Conservation (phyloP, 1,140 invertebrate genomes). For the Neuroterus valhalla region DNA sequence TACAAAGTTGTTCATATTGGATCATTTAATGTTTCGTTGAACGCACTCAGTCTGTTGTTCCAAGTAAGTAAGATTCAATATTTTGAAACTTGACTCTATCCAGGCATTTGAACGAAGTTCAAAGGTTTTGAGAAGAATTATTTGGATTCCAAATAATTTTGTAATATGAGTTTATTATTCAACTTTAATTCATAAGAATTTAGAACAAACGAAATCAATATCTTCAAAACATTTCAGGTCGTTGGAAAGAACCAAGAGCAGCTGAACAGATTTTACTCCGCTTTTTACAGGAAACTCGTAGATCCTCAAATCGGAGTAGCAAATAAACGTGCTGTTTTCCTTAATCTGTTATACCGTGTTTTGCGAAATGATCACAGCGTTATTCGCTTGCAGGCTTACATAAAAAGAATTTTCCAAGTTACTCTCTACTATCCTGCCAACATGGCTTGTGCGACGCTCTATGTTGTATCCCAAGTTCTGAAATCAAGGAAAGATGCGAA, state of each 20-base stretch:
- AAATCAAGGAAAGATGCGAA: slow-evolving; percentile 51
- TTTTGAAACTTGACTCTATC: too few relatives aligned
- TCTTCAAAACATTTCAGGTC: slow-evolving; percentile 66
- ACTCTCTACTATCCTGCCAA: slow-evolving; percentile 72
- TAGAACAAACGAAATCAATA: background rate
- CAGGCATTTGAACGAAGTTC: too few relatives aligned
- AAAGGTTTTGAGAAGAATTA: slow-evolving; percentile 3
- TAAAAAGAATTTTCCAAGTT: slow-evolving; percentile 93
- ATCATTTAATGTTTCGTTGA: slow-evolving; percentile 88
- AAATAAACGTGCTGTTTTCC: slow-evolving; percentile 86
- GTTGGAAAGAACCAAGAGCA: slow-evolving; percentile 61
- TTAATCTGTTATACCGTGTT: slow-evolving; percentile 92
- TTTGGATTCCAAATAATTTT: background rate
- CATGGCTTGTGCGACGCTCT: slow-evolving; percentile 84
- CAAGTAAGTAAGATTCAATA: slow-evolving; percentile 80
- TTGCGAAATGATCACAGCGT: slow-evolving; percentile 86
- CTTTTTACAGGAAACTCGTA: slow-evolving; percentile 91
- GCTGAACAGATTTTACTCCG: slow-evolving; percentile 86
- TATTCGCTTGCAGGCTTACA: slow-evolving; percentile 86
- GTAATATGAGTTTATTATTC: too few relatives aligned
- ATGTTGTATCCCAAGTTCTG: slow-evolving; percentile 85
- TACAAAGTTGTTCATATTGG: slow-evolving; percentile 93
- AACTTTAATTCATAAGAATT: too few relatives aligned
- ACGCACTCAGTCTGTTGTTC: slow-evolving; percentile 90
- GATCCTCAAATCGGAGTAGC: slow-evolving; percentile 85